phyloP scores from a whole-genome alignment of 2,113 vertebrate genomes.

The Oxyura jamaicensis region DNA sequence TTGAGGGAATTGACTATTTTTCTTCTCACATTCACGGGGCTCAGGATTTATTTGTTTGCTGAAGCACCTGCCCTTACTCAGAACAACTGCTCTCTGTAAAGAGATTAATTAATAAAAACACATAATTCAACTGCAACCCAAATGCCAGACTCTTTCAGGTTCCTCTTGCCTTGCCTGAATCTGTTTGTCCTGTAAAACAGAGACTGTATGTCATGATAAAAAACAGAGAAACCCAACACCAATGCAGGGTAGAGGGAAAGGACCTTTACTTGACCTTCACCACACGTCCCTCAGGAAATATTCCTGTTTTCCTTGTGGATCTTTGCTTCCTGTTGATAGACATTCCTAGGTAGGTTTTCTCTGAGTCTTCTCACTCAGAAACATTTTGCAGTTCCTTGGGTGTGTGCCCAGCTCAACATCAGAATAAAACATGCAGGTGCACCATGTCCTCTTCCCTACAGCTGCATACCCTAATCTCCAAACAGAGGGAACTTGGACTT shows the following conservation, averaged over 20 bases:
- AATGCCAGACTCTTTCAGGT: neutral
- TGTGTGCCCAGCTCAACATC: neutral
- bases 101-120: neutral
- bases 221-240: neutral
- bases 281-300: neutral
- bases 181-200: neutral
- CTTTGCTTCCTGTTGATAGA: neutral
- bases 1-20: neutral
- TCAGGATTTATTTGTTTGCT: neutral
- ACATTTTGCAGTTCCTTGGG: neutral
- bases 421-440: neutral
- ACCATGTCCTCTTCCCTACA: neutral
- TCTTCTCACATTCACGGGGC: neutral
- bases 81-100: neutral
- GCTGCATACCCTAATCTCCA: neutral
- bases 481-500: neutral
- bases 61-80: neutral
- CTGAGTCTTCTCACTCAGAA: neutral
- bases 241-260: accelerated
- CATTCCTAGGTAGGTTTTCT: neutral
- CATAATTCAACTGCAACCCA: neutral
- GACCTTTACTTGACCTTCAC: neutral
- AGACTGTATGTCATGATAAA: accelerated
- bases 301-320: neutral
- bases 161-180: neutral